Conservation (phyloP, 1,140 invertebrate species). For the Elymnias hypermnestra region DNA sequence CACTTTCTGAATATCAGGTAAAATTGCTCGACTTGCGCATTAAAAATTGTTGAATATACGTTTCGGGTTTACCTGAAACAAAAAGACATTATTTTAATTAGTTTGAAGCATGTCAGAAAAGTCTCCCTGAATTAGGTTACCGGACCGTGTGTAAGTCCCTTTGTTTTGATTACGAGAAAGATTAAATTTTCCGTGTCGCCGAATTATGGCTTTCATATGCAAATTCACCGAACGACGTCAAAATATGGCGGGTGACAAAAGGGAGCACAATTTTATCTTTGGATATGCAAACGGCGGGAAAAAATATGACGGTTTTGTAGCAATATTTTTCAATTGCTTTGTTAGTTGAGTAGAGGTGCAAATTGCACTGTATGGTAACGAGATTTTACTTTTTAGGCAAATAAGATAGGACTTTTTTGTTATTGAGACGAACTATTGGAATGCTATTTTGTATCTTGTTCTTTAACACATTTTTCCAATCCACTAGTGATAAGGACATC, state of each 20-base stretch:
- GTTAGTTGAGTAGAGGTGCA: conserved; percentile 11
- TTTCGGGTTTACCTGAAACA: conserved; percentile 50
- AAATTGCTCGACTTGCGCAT: too few relatives aligned
- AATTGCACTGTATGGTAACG: conserved; percentile 2
- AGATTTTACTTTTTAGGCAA: conserved; percentile 3
- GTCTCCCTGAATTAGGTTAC: conserved; percentile 49
- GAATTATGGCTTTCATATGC: conserved; percentile 62
- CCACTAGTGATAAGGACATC: too few relatives aligned
- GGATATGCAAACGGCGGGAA: conserved; percentile 3
- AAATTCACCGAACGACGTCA: conserved; percentile 35
- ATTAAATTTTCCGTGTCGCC: conserved; percentile 65
- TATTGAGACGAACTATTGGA: too few relatives aligned
- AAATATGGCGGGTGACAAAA: conserved; percentile 13
- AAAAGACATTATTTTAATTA: conserved; percentile 38
- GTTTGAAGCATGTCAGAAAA: conserved; percentile 25
- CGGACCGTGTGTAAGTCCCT: conserved; percentile 28
- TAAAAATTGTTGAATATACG: too few relatives aligned
- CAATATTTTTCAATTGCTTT: conserved; percentile 20
- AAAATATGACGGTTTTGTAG: conserved; percentile 9
- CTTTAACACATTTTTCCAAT: too few relatives aligned
- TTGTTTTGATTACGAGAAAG: conserved; percentile 58
- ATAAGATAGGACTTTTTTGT: background rate
- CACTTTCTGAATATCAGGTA: too few relatives aligned
- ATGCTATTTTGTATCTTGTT: too few relatives aligned
- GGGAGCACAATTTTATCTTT: conserved; percentile 13